Evolutionary conservation across 2,888 invertebrate species (phyloP), one percentile per base, ranked within the genome.

Genomic region (Mesochorus sp.): DNA sequence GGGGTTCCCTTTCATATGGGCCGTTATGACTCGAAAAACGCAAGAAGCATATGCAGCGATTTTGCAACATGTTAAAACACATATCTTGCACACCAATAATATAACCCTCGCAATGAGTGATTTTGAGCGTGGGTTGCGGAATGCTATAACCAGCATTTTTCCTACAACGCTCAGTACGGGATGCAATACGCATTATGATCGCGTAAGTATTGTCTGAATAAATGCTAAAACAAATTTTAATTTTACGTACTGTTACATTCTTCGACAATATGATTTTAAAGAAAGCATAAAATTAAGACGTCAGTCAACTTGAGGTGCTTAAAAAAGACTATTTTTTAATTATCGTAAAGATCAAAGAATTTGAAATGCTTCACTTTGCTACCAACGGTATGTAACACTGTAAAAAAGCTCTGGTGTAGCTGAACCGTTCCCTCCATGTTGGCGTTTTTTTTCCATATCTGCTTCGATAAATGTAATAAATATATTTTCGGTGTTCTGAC

Each of bases 1-100:
- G 39, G 39, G 57, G 4, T 57, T 57, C 12, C 57, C 57, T 1
- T 57, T 57, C 39, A 37, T 57, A 57, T 57, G 57, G 57, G 19
- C 21, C 1, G 0, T 57, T 5, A 57, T 57, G 57, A 57, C 39
- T 5, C 8, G n/a, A 37, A 57, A 57, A 37, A 57, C 57, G 5
- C 37, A 57, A 57, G 39, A 0, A 2, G 57, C 39, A 12, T 57
- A 57, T 21, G 37, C 8, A 10, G 57, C 57, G 5, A 21, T 19
- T 34, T 12, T 57, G 21, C 57, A 12, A 12, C 12, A 37, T 8
- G 39, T 39, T 6, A 57, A 21, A 57, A 24, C 19, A 6, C 2
- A 57, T 5, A 12, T 39, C 2, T 3, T 57, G n/a, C 39, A 34
- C 21, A 3, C 0, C 4, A 39, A 57, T 12, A 21, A 39, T 10